Evolutionary conservation across 1,140 invertebrate genomes (phyloP).

Genomic region (Orussus abietinus): DNA sequence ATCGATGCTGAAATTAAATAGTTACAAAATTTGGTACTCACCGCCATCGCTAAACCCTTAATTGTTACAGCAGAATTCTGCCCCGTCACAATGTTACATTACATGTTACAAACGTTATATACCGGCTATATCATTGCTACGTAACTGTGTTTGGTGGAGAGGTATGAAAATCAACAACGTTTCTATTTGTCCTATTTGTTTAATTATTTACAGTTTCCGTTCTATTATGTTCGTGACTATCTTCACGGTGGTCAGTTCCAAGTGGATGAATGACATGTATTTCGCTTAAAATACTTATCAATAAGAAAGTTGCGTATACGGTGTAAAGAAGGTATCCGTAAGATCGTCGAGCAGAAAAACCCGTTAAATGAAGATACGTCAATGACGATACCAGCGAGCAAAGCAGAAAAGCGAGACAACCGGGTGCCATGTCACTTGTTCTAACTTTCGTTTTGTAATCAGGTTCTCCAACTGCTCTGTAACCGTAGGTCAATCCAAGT

Average conservation of each 20-base stretch:
- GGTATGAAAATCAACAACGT: not conserved
- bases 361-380: conserved; percentile 37
- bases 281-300: conserved; percentile 44
- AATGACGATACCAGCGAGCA: conserved; percentile 35
- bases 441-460: conserved; percentile 33
- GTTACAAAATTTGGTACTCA: too few relatives aligned
- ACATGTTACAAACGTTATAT: too few relatives aligned
- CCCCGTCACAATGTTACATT: too few relatives aligned
- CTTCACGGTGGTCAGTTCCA: conserved; percentile 39
- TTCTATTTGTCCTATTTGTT: not conserved
- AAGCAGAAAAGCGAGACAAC: conserved; percentile 42
- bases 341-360: conserved; percentile 31
- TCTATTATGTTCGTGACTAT: conserved; percentile 13
- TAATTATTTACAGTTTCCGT: not conserved
- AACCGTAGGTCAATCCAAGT: conserved; percentile 40
- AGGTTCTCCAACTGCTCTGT: conserved; percentile 19
- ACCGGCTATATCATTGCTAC: too few relatives aligned
- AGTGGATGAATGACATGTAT: conserved; percentile 42
- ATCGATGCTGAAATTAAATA: too few relatives aligned
- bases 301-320: conserved; percentile 40
- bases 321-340: conserved; percentile 41
- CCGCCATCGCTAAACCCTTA: too few relatives aligned
- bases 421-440: conserved; percentile 43
- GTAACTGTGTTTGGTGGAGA: too few relatives aligned
- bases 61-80: too few relatives aligned